Evolutionary conservation across 2,797 vertebrate genomes (phyloP), one percentile per base, ranked within the genome.

Genomic region (Taenioides sp.): DNA sequence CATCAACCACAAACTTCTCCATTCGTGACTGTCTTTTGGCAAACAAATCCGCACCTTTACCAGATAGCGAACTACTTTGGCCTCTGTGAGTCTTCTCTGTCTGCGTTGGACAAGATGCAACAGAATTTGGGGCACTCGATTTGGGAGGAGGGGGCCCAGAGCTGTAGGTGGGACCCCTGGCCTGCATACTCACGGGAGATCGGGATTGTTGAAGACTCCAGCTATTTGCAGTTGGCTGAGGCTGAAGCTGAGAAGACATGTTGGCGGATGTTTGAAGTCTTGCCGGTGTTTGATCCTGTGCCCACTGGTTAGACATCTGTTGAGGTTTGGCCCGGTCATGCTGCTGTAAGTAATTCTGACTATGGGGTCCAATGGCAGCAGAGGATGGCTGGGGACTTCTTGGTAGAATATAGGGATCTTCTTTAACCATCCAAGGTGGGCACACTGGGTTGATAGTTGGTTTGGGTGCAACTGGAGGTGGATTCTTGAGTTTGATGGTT

Each of bases 391-490:
- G 76, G 58, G 87, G 86, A 79, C 88, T 94, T 79, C 88, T 93
- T 75, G 91, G 78, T 65, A 86, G 84, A 80, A 92, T 90, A 72
- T 81, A 84, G 18, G 81, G 80, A 57, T 94, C 88, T 40, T 85
- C 86, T 0, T 89, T 88, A 47, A 93, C 93, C 64, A 94, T 90
- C 96, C 96, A 97, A 23, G 95, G 94, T 10, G 94, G 96, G 80
- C 94, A 95, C 68, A 86, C 80, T 55, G 95, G 94, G 70, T 96
- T 91, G 67, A 96, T 93, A 0, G 87, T 89, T 22, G 98, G 98
- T 79, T 99, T 99, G 0, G 98, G 98, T 68, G 97, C 95, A 23
- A 99, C 97, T 14, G 97, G 97, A 80, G 98, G 98, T 18, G 98
- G 98, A 55, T 94, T 94, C 92, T 98, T 98, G 65, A 96, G 96